These are phyloP conservation scores for Adrianichthys oophorus DNA, from an alignment of 2,797 vertebrate species.

Conservation along the genomic window DNA sequence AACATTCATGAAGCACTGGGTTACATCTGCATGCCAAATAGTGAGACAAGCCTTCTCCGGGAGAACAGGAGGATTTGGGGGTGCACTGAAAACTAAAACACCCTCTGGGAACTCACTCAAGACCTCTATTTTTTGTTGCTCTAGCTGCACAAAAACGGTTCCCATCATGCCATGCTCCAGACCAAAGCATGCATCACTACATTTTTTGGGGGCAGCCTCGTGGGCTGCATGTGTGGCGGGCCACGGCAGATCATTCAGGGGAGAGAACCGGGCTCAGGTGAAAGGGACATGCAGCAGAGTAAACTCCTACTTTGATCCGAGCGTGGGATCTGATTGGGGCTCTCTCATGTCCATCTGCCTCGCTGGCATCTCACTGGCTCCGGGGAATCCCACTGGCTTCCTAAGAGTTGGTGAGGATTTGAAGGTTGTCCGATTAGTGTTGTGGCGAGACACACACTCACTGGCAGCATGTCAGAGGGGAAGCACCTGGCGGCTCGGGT, in stretches of 20 bases:
- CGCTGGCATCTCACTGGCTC: slow-evolving; percentile 84
- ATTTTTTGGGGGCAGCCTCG: slow-evolving; percentile 31
- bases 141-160: slow-evolving; percentile 34
- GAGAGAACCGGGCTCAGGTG: slow-evolving; percentile 49
- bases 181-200: slow-evolving; percentile 77
- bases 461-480: slow-evolving; percentile 52
- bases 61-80: slow-evolving; percentile 41
- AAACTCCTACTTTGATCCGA: slow-evolving; percentile 86
- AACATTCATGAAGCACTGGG: slow-evolving; percentile 36
- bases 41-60: slow-evolving; percentile 53
- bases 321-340: slow-evolving; percentile 85
- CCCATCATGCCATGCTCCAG: slow-evolving; percentile 82
- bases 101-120: slow-evolving; percentile 3
- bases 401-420: slow-evolving; percentile 80
- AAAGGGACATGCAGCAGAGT: slow-evolving; percentile 81
- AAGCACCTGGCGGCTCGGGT: slow-evolving; percentile 49
- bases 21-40: slow-evolving; percentile 66
- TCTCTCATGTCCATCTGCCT: slow-evolving; percentile 87
- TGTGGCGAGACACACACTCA: slow-evolving; percentile 65
- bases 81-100: slow-evolving; percentile 53
- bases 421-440: slow-evolving; percentile 81
- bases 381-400: slow-evolving; percentile 84
- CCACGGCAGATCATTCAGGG: slow-evolving; percentile 47
- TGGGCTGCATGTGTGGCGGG: slow-evolving; percentile 22
- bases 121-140: slow-evolving; percentile 15